Evolutionary conservation across 2,113 vertebrate genomes (phyloP), one percentile per base, ranked within the genome.

Genomic region (Centropristis striata): DNA sequence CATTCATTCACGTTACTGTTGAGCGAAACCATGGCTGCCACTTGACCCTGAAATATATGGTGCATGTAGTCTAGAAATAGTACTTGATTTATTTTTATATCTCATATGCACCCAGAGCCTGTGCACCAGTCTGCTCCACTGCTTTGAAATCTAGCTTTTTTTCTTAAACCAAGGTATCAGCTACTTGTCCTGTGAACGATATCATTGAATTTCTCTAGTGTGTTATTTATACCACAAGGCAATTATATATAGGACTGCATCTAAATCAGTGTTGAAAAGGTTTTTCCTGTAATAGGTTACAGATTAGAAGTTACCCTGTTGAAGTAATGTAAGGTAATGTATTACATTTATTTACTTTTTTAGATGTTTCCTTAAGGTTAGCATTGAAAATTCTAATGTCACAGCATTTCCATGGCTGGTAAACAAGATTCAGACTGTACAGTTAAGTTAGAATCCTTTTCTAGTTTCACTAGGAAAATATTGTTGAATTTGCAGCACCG

Each of bases 11-110:
- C n/a, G n/a, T n/a, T 20, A 5, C 23, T 21, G 9, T 64, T 15
- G 15, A 36, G 41, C 32, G 32, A 27, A 37, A 28, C 46, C 16
- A 53, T 27, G 44, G 23, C 27, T 37, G 28, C 21, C 28, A 16
- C 28, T 47, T 58, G n/a, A 55, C 42, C n/a, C 39, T 60, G 10
- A 16, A 8, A 32, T 53, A 9, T 32, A 42, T 47, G 36, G 15
- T 32, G 6, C 44, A 49, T 60, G 28, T 37, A 18, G 18, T 82
- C 71, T 50, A 54, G 53, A 85, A 75, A 75, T 79, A 81, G 51
- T 32, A 37, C n/a, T 23, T 15, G 23, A 36, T 80, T 15, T 72
- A 61, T 86, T 88, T 86, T 84, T 68, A 68, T 21, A 83, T 27
- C 36, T 49, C 54, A 44, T 13, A 63, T 64, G 37, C 49, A 18